These are phyloP conservation scores for Dorcus parallelipipedus DNA, from an alignment of 2,888 invertebrate genomes.

Conservation along the genomic window DNA sequence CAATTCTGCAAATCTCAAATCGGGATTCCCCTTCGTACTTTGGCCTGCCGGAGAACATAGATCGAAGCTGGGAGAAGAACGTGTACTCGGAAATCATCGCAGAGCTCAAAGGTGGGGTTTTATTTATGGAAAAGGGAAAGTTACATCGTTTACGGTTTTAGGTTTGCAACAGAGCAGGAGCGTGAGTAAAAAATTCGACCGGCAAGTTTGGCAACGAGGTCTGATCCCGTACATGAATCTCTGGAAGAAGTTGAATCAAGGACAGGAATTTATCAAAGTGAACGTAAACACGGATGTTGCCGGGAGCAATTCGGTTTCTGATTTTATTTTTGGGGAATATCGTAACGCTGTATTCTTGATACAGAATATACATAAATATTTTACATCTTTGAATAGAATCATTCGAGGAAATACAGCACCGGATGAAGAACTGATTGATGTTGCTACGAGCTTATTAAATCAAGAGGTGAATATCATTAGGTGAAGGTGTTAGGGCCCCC, in stretches of 20 bases:
- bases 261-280: constrained; percentile 44
- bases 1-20: constrained; percentile 66
- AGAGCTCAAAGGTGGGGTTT: constrained; percentile 56
- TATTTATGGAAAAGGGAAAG: not conserved
- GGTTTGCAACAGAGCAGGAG: constrained; percentile 26
- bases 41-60: constrained; percentile 84
- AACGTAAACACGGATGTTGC: constrained; percentile 21
- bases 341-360: constrained; percentile 58
- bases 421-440: constrained; percentile 37
- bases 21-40: constrained; percentile 73
- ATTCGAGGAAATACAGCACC: constrained; percentile 57
- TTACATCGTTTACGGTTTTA: constrained; percentile 11
- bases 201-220: constrained; percentile 56
- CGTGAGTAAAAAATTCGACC: constrained; percentile 26
- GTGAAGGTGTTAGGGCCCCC: too few species aligned
- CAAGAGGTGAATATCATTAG: constrained; percentile 49
- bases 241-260: constrained; percentile 79
- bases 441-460: constrained; percentile 48
- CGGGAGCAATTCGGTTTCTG: constrained; percentile 51
- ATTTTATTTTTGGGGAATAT: constrained; percentile 63
- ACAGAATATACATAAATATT: constrained; percentile 58
- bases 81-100: constrained; percentile 59
- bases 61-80: constrained; percentile 76
- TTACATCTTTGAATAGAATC: constrained; percentile 60
- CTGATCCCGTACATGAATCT: constrained; percentile 69